phyloP scores from a whole-genome alignment of 2,888 invertebrate species.

The Nebria salina region DNA sequence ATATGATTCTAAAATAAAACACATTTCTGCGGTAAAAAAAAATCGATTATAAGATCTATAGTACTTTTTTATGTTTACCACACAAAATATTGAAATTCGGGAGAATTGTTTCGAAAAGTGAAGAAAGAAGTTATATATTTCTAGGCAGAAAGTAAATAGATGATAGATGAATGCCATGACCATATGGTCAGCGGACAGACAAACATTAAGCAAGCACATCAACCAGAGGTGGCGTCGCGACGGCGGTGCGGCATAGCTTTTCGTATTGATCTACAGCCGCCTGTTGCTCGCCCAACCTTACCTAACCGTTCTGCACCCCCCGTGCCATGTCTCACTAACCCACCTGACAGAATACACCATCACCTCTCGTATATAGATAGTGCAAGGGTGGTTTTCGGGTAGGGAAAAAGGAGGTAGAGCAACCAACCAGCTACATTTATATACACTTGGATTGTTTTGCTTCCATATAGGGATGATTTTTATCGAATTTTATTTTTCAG shows the following conservation, averaged over 20 bases:
- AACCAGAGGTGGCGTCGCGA: background rate
- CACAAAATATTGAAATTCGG: too few species aligned
- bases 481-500: background rate
- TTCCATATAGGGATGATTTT: background rate
- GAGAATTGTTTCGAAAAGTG: background rate
- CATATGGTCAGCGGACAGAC: conserved; percentile 14
- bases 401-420: background rate
- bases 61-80: too few species aligned
- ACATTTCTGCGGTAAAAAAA: too few species aligned
- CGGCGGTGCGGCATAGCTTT: background rate
- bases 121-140: too few species aligned
- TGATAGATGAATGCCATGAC: background rate
- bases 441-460: background rate
- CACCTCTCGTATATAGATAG: background rate
- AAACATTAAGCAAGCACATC: background rate
- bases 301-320: conserved; percentile 23
- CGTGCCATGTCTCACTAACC: background rate
- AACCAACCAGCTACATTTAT: background rate
- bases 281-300: conserved; percentile 46
- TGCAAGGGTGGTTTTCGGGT: background rate
- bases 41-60: too few species aligned
- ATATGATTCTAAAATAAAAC: too few species aligned
- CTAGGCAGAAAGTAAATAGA: background rate
- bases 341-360: conserved; percentile 1
- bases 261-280: conserved; percentile 46